These are phyloP conservation scores for Catalaphyllia jardinei DNA, from an alignment of 64 coral and sea anemone species.

Conservation along the genomic window DNA sequence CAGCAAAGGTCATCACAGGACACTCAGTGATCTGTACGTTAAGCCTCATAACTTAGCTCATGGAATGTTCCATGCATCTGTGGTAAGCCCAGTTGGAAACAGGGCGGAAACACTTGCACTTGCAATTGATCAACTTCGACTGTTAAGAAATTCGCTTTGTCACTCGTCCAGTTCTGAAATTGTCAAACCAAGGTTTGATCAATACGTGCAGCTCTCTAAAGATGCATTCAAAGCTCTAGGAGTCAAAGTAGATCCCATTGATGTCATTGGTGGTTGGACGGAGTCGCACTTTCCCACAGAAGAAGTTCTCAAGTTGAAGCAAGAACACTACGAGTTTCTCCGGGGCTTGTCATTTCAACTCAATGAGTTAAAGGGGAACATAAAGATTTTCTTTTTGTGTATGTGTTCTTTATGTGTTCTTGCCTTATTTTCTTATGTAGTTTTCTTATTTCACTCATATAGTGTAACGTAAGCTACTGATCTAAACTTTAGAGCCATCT, in stretches of 20 bases:
- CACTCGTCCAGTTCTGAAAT: not conserved
- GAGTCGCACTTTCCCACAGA: slow-evolving; percentile 21
- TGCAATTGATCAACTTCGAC: slow-evolving; percentile 27
- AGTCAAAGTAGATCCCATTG: not conserved
- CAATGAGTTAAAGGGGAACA: not conserved
- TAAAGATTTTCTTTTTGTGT: too few species aligned
- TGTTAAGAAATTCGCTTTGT: slow-evolving; percentile 20
- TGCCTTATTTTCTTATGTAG: too few species aligned
- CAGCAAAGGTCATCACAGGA: not conserved
- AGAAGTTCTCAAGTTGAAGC: not conserved
- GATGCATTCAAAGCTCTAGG: slow-evolving; percentile 15
- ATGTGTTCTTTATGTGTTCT: too few species aligned
- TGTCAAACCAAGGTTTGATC: not conserved
- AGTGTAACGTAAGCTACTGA: too few species aligned
- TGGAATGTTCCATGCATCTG: not conserved
- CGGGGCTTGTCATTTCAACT: not conserved
- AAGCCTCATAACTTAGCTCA: not conserved
- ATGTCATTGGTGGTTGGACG: not conserved
- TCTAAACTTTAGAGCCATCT: too few species aligned
- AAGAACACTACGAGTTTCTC: not conserved
- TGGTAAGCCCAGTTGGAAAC: not conserved
- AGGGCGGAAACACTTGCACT: not conserved
- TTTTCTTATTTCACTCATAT: too few species aligned
- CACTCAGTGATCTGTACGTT: not conserved
- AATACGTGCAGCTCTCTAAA: not conserved